phyloP scores from a whole-genome alignment of 2,113 vertebrate species.

The Cyanoliseus patagonus region DNA sequence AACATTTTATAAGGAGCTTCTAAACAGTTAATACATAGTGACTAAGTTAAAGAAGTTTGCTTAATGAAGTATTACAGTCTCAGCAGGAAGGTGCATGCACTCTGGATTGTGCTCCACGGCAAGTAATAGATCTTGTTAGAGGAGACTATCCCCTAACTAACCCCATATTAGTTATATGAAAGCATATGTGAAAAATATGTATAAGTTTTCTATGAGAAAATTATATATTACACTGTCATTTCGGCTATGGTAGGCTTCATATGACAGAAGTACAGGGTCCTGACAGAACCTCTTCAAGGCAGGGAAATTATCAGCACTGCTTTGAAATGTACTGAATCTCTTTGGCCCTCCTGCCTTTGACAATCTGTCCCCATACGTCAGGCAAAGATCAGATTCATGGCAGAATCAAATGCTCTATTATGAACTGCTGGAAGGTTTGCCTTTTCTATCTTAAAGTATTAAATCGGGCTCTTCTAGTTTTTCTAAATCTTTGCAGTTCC shows the following conservation, averaged over 20 bases:
- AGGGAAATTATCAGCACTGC: neutral
- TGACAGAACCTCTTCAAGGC: neutral
- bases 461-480: neutral
- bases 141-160: neutral
- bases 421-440: neutral
- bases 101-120: neutral
- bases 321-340: neutral
- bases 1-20: neutral
- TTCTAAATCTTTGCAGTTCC: neutral
- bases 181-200: neutral
- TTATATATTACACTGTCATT: rapidly evolving
- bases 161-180: neutral
- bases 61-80: neutral
- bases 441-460: neutral
- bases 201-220: neutral
- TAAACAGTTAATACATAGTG: neutral
- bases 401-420: neutral
- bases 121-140: neutral
- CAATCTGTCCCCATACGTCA: neutral
- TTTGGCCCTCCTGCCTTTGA: neutral
- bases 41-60: neutral
- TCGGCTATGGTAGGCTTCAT: neutral
- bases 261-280: neutral
- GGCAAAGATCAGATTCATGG: neutral
- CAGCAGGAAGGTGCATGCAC: neutral